Conservation (phyloP, 2,888 invertebrate species). For the Aphodius sticticus region DNA sequence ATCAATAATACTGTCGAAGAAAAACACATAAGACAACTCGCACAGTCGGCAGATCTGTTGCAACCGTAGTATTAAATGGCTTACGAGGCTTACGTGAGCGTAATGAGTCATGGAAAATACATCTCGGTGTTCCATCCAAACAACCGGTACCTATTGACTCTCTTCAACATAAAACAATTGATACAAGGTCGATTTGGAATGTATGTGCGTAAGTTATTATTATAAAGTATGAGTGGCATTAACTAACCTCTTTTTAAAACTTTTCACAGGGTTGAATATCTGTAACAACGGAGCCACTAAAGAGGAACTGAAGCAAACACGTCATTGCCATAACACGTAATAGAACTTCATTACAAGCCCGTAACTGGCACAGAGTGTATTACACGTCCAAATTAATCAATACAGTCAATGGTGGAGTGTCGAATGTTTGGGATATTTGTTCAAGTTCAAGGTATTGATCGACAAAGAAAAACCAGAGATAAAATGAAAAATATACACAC, state of each 20-base stretch:
- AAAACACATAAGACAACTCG: background rate
- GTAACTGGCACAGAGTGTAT: background rate
- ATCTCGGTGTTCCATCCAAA: background rate
- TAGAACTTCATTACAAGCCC: background rate
- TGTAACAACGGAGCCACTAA: background rate
- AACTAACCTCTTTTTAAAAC: background rate
- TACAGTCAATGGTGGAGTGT: background rate
- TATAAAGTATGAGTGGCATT: background rate
- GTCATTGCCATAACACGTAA: background rate
- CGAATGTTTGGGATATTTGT: background rate
- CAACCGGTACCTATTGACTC: background rate
- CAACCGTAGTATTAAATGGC: background rate
- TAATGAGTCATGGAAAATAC: background rate
- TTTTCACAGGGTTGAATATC: background rate
- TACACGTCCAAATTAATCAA: background rate
- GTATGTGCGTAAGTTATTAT: background rate
- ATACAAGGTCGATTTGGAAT: background rate
- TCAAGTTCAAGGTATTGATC: background rate
- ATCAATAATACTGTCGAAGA: background rate
- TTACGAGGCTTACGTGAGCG: background rate
- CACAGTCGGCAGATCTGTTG: background rate
- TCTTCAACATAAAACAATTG: background rate
- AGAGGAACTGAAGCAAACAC: background rate
- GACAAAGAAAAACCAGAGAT: too few relatives aligned
- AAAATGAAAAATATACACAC: too few relatives aligned